Percentiles rank a stretch among this genome's conserved stretches.
phyloP scores from a whole-genome alignment of 92 coral and sea anemone genomes.

The Montipora capitata region DNA sequence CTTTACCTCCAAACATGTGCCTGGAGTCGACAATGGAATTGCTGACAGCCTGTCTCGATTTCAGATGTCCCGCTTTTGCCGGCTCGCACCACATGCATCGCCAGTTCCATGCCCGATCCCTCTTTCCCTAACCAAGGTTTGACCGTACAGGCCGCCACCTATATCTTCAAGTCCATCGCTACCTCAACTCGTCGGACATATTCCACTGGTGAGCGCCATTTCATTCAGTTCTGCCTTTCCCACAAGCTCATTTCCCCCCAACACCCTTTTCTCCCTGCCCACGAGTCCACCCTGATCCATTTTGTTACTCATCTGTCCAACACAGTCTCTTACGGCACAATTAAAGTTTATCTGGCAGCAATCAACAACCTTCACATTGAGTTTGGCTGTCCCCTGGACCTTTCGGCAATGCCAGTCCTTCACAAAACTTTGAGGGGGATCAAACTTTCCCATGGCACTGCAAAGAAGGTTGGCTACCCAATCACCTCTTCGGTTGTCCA shows the following conservation, averaged over 20 bases:
- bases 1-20: slow-evolving; percentile 19
- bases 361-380: too few species aligned
- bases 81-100: neutral
- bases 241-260: neutral
- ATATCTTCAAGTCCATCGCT: neutral
- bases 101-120: slow-evolving; percentile 9
- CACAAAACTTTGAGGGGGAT: too few species aligned
- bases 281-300: neutral
- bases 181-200: neutral
- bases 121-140: neutral
- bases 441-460: too few species aligned
- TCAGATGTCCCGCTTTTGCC: neutral
- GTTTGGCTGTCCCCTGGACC: too few species aligned
- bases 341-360: too few species aligned
- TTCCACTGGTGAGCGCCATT: neutral
- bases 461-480: too few species aligned
- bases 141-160: neutral
- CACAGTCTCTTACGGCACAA: neutral
- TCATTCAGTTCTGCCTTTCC: neutral
- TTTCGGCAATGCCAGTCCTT: too few species aligned
- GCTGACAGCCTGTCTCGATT: neutral
- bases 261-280: neutral
- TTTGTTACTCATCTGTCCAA: neutral
- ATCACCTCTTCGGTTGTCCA: too few species aligned
- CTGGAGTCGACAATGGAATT: neutral